Conservation (phyloP, 2,113 vertebrate genomes). For the Elachura formosa region DNA sequence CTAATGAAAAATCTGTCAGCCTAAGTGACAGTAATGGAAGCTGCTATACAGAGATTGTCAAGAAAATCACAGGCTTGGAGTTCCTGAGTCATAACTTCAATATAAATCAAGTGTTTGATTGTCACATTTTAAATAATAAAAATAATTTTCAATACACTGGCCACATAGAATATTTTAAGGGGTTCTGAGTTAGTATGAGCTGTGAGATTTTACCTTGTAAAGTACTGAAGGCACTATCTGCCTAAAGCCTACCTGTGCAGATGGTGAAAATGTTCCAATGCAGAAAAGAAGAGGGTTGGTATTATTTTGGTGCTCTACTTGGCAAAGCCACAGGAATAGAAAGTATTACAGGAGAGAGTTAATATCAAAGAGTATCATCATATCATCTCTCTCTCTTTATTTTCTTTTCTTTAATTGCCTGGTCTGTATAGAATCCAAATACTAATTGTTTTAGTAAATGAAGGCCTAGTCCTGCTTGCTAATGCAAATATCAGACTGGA, state of each 20-base stretch:
- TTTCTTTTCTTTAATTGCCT: not conserved
- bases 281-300: not conserved
- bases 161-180: not conserved
- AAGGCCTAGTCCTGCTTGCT: not conserved
- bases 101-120: not conserved
- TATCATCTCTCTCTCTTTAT: not conserved
- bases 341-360: not conserved
- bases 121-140: not conserved
- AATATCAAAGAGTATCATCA: not conserved
- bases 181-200: not conserved
- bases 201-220: not conserved
- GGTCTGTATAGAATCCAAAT: not conserved
- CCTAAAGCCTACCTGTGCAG: not conserved
- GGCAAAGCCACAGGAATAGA: not conserved
- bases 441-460: not conserved
- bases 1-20: conserved; percentile 16
- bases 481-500: not conserved
- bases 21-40: conserved; percentile 16
- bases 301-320: not conserved
- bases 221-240: not conserved
- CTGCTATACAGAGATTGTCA: conserved; percentile 3
- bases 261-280: not conserved
- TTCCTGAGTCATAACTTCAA: not conserved
- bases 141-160: not conserved
- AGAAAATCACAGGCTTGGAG: conserved; percentile 4